These are phyloP conservation scores for Perodicticus potto DNA, from an alignment of 2,797 vertebrate genomes.

Conservation along the genomic window DNA sequence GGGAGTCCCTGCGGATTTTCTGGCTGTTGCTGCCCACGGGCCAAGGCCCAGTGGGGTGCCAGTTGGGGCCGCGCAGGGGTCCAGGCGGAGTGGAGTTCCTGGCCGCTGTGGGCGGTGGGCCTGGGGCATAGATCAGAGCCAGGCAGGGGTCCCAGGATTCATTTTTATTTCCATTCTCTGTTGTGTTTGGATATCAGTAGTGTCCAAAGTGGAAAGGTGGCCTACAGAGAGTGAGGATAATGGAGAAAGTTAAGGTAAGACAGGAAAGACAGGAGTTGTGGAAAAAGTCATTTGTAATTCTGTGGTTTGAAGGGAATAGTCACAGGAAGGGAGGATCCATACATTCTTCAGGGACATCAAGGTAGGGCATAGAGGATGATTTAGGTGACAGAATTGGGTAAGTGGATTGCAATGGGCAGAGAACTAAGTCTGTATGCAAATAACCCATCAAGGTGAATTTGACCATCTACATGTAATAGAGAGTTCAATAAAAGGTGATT, in stretches of 20 bases:
- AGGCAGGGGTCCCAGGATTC: no score
- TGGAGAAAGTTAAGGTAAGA: not conserved
- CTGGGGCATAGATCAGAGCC: no score
- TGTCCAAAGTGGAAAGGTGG: not conserved
- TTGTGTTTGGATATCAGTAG: not conserved
- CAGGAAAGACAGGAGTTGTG: not conserved
- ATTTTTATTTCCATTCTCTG: not conserved
- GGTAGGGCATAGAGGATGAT: not conserved
- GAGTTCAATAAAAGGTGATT: not conserved
- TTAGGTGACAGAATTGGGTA: not conserved
- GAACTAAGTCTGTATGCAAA: not conserved
- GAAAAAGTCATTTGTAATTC: not conserved
- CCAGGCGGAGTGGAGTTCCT: no score
- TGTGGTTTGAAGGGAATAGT: not conserved
- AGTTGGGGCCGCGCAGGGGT: no score
- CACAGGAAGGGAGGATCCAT: not conserved
- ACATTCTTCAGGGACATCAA: not conserved
- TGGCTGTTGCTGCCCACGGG: no score
- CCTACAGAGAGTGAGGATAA: not conserved
- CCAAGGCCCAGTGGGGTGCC: no score
- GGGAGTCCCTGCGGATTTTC: no score
- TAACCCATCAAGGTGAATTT: not conserved
- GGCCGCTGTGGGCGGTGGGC: no score
- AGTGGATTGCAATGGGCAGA: constrained; percentile 9
- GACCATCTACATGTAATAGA: not conserved